Evolutionary conservation across 2,888 invertebrate species (phyloP), one percentile per base, ranked within the genome.

Genomic region (Morpho helenor): DNA sequence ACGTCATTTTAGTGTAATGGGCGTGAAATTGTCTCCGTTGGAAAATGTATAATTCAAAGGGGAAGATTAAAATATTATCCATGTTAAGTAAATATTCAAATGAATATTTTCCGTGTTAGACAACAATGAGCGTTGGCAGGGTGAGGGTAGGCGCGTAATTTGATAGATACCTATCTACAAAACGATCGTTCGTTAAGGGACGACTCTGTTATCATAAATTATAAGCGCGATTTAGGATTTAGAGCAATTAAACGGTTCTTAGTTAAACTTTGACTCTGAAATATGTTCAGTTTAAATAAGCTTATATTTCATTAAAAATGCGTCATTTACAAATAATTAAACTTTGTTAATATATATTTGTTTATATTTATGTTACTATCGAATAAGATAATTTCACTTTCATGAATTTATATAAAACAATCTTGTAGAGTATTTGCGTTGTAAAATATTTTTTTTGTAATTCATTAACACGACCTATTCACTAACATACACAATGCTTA

Each of bases 11-110:
- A 63, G 66, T 65, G 73, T 76, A 81, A 74, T 73, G 70, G 73
- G 80, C 83, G 87, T 86, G 88, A 89, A 88, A 88, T 89, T 90
- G 89, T 89, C 89, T 90, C 87, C 87, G 86, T 78, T 87, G 84
- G 89, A 89, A 90, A 90, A 87, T 87, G 89, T 90, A 85, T 90
- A 89, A 88, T 89, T 89, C 88, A 88, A 86, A 90, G 89, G 91
- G 91, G 91, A 88, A 91, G 91, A 91, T 91, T 91, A 91, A 91
- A 91, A 91, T 91, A 91, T 91, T 91, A 91, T 91, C 88, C 91
- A 89, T 90, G 91, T 91, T 91, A 90, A 91, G 91, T 91, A 91
- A 91, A 91, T 91, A 91, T 91, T 91, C 90, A 89, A 90, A 89
- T 91, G 90, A 91, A 91, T 91, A 91, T 91, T 91, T 91, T 88